Evolutionary conservation across 2,113 vertebrate species (phyloP).

Genomic region (Okapia johnstoni): DNA sequence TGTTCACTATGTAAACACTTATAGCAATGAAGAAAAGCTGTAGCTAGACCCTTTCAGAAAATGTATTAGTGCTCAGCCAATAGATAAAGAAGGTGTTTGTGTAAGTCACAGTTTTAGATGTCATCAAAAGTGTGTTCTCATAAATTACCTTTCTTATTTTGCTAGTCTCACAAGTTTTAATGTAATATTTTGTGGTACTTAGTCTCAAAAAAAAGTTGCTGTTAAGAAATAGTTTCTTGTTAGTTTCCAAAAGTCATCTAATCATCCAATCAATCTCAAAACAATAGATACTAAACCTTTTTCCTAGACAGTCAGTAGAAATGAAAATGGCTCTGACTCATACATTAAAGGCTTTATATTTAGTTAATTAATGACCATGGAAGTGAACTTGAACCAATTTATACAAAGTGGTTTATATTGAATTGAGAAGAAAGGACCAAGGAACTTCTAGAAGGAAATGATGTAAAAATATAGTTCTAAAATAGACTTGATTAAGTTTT

Average conservation of each 20-base stretch:
- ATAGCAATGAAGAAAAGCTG: not conserved
- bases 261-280: not conserved
- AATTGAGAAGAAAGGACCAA: not conserved
- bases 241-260: not conserved
- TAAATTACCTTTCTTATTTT: not conserved
- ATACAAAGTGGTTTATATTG: not conserved
- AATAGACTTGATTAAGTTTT: not conserved
- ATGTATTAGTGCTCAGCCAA: not conserved
- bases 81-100: not conserved
- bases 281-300: not conserved
- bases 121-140: not conserved
- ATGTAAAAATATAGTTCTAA: not conserved
- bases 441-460: not conserved
- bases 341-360: not conserved
- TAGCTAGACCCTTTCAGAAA: not conserved
- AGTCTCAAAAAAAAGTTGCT: not conserved
- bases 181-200: not conserved
- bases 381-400: not conserved
- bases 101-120: not conserved
- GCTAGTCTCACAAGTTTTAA: not conserved
- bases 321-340: not conserved
- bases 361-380: not conserved
- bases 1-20: not conserved
- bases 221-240: not conserved
- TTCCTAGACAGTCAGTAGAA: not conserved